phyloP scores from a whole-genome alignment of 2,113 vertebrate species.

The Cephalopholis sonnerati region DNA sequence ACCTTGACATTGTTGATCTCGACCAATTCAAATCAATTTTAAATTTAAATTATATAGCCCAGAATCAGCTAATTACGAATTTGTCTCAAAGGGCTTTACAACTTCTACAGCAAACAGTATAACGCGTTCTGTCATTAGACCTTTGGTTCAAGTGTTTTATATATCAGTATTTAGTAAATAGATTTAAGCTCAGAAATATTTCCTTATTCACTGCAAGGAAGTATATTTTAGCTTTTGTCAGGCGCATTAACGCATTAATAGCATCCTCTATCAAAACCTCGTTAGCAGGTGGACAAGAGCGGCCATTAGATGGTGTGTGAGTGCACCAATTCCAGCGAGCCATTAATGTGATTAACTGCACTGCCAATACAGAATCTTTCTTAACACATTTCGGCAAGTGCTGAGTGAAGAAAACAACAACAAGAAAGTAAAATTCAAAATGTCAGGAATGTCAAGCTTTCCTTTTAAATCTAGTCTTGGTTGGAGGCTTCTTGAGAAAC shows the following conservation, averaged over 20 bases:
- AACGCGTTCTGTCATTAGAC: background rate
- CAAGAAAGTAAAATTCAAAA: constrained; percentile 42
- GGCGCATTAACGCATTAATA: constrained; percentile 36
- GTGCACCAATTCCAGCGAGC: background rate
- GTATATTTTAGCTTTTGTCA: constrained; percentile 11
- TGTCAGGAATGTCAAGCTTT: constrained; percentile 35
- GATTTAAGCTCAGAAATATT: background rate
- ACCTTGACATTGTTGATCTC: background rate
- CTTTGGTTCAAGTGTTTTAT: background rate
- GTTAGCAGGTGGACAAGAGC: constrained; percentile 35
- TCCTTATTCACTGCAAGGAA: background rate
- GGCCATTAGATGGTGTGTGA: constrained; percentile 14
- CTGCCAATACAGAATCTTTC: constrained; percentile 27
- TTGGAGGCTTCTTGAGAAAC: constrained; percentile 35
- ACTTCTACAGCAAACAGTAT: background rate
- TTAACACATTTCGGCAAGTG: background rate
- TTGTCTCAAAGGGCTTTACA: background rate
- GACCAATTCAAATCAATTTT: background rate
- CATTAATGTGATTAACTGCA: constrained; percentile 52
- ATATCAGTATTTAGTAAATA: background rate
- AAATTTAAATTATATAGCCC: background rate
- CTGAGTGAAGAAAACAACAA: constrained; percentile 15
- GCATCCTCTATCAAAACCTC: constrained; percentile 45
- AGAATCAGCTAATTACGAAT: background rate
- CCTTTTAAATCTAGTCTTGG: constrained; percentile 45